Conservation (phyloP, 1,140 invertebrate species). For the Dendroctonus ponderosae region DNA sequence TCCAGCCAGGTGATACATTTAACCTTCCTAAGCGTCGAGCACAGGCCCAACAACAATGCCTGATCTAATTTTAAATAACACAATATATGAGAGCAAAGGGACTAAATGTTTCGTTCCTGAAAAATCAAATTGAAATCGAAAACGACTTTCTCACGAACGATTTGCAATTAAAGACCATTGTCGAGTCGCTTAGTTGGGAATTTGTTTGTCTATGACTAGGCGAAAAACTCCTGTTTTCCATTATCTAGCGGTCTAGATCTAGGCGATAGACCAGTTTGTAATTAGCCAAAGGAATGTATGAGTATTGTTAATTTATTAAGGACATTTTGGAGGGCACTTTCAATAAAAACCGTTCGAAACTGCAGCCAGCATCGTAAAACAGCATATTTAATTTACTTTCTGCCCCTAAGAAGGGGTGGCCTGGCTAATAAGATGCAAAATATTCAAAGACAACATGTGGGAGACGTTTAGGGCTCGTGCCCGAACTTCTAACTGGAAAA, state of each 20-base stretch:
- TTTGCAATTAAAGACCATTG: constrained; percentile 20
- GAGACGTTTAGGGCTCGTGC: constrained; percentile 27
- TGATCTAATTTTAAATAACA: constrained; percentile 47
- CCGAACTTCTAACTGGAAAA: constrained; percentile 27
- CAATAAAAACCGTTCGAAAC: too few species aligned
- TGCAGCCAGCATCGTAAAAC: too few species aligned
- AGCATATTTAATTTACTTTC: too few species aligned
- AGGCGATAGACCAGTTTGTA: background rate
- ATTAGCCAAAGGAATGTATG: too few species aligned
- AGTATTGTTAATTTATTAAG: too few species aligned
- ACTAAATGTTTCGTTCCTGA: constrained; percentile 12
- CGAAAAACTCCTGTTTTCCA: constrained; percentile 3
- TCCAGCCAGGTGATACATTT: constrained; percentile 31
- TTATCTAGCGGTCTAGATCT: constrained; percentile 4
- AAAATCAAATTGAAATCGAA: constrained; percentile 12
- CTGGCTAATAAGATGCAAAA: constrained; percentile 22
- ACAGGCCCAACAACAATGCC: constrained; percentile 35
- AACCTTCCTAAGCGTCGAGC: constrained; percentile 33
- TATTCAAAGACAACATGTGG: constrained; percentile 29
- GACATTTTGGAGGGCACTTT: too few species aligned
- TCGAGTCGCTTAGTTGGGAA: constrained; percentile 4
- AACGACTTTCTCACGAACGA: constrained; percentile 22
- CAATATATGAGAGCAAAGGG: constrained; percentile 38
- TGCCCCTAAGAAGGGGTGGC: background rate
- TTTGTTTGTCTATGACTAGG: constrained; percentile 15